Evolutionary conservation across 2,113 vertebrate genomes (phyloP).

Genomic region (Scatophagus argus): DNA sequence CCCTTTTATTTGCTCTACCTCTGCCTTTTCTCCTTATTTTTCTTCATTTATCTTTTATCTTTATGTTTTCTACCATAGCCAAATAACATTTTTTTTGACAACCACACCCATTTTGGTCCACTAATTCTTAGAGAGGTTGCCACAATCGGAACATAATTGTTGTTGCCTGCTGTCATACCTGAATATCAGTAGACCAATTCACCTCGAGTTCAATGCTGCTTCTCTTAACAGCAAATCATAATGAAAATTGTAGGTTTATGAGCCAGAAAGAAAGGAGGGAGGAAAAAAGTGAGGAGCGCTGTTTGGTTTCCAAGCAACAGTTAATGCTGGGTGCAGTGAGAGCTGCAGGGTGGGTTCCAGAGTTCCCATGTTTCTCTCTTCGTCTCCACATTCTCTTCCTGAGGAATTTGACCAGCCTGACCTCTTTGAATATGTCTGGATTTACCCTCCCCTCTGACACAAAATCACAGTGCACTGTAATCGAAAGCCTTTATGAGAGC

Average conservation of each 20-base stretch:
- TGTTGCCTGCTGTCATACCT: neutral
- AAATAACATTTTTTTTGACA: slow-evolving; percentile 36
- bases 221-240: slow-evolving; percentile 54
- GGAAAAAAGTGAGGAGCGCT: slow-evolving; percentile 53
- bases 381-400: slow-evolving; percentile 77
- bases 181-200: slow-evolving; percentile 41
- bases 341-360: slow-evolving; percentile 71
- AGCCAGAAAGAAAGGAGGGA: slow-evolving; percentile 46
- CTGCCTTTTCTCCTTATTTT: slow-evolving; percentile 8
- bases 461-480: slow-evolving; percentile 72
- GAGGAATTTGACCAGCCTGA: slow-evolving; percentile 77
- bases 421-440: slow-evolving; percentile 75
- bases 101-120: slow-evolving; percentile 48
- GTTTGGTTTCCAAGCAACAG: slow-evolving; percentile 82
- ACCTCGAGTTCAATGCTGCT: slow-evolving; percentile 21
- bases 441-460: slow-evolving; percentile 74
- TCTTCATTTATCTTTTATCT: slow-evolving; percentile 31
- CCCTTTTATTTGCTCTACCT: neutral
- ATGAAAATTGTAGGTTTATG: slow-evolving; percentile 68
- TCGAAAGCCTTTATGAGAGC: slow-evolving; percentile 68
- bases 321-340: slow-evolving; percentile 63
- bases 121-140: slow-evolving; percentile 19
- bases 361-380: slow-evolving; percentile 76
- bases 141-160: slow-evolving; percentile 63
- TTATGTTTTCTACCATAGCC: neutral